Conservation (phyloP, 2,797 vertebrate species). For the Phataginus tricuspis region DNA sequence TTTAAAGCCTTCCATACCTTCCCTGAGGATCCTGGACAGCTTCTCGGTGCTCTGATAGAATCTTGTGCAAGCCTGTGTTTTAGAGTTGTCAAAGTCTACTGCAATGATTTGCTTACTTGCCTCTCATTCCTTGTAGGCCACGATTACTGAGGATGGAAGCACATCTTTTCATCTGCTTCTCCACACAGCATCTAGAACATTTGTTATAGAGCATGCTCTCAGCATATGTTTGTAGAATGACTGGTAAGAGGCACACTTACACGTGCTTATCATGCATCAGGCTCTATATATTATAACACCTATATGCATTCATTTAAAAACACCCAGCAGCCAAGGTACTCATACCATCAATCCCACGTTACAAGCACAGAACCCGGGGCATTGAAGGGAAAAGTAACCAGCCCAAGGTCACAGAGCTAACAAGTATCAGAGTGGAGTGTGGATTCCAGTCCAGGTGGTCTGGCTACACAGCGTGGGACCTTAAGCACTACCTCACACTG, state of each 20-base stretch:
- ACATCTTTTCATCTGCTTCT: constrained; percentile 15
- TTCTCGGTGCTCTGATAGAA: not conserved
- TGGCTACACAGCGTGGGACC: too few relatives aligned
- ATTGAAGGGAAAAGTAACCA: not conserved
- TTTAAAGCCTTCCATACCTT: not conserved
- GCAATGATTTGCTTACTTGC: not conserved
- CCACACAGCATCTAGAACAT: not conserved
- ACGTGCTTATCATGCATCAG: not conserved
- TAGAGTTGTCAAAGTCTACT: not conserved
- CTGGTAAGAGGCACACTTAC: not conserved
- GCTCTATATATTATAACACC: not conserved
- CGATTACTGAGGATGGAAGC: not conserved
- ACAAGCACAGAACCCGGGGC: not conserved
- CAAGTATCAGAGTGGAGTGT: not conserved
- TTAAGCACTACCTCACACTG: not conserved
- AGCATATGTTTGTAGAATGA: not conserved
- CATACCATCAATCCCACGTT: not conserved
- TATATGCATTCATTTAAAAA: not conserved
- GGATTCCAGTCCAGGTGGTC: not conserved
- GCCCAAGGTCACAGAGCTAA: not conserved
- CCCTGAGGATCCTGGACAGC: not conserved
- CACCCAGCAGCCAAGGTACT: not conserved
- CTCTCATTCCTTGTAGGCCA: not conserved
- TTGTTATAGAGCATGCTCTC: not conserved
- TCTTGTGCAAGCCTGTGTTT: not conserved